Conservation (phyloP, 2,888 invertebrate genomes). For the Pharmacophagus antenor region DNA sequence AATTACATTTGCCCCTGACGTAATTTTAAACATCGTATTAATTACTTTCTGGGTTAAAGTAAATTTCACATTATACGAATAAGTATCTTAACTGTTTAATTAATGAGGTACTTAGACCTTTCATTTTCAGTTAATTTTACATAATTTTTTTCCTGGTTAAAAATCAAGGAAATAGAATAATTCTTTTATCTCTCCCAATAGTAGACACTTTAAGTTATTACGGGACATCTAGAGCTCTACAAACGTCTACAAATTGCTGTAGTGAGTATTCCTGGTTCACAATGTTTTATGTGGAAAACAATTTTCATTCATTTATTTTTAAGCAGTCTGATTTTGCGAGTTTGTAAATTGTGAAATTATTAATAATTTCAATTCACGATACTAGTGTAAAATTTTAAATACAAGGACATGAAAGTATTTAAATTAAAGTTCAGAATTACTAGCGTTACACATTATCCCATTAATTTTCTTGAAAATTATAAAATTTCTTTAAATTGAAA, state of each 20-base stretch:
- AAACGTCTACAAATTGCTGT: background rate
- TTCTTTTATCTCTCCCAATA: background rate
- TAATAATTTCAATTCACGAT: too few relatives aligned
- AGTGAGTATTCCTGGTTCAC: background rate
- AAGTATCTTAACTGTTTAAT: background rate
- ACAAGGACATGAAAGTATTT: too few relatives aligned
- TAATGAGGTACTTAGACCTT: background rate
- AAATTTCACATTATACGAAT: background rate
- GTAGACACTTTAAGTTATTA: background rate
- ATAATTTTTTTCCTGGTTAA: background rate
- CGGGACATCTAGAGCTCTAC: background rate
- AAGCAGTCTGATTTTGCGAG: background rate
- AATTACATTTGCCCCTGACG: background rate
- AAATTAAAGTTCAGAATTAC: too few relatives aligned
- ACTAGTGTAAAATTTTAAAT: too few relatives aligned
- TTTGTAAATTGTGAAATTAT: background rate
- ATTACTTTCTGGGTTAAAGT: too few relatives aligned
- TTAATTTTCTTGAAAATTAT: too few relatives aligned
- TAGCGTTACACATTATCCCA: too few relatives aligned
- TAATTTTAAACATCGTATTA: background rate
- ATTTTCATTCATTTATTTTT: background rate
- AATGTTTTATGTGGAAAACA: background rate
- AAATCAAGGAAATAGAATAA: background rate
- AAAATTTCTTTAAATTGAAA: too few relatives aligned
- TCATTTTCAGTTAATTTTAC: background rate